Conservation (phyloP, 2,888 invertebrate species). For the Margaritifera margaritifera region DNA sequence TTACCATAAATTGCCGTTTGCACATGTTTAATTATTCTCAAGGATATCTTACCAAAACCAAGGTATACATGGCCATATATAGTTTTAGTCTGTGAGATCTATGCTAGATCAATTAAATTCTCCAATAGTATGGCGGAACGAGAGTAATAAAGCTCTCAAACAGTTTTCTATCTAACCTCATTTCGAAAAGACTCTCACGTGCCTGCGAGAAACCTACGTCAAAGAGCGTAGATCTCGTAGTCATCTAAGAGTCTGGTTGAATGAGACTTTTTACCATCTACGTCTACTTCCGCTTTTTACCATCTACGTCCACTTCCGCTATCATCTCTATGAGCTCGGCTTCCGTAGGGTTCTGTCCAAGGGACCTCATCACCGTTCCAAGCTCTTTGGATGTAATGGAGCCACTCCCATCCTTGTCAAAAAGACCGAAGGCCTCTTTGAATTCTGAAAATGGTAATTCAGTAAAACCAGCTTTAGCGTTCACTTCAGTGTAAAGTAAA, state of each 20-base stretch:
- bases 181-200: too few species aligned
- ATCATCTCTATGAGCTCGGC: conserved; percentile 99
- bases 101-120: too few species aligned
- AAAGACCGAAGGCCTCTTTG: conserved; percentile 99
- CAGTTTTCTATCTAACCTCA: too few species aligned
- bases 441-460: conserved; percentile 80
- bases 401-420: conserved; percentile 99
- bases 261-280: conserved; percentile 94
- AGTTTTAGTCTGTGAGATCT: too few species aligned
- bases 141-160: too few species aligned
- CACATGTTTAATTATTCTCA: too few species aligned
- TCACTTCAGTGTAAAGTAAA: too few species aligned
- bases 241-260: conserved; percentile 99
- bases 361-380: conserved; percentile 98
- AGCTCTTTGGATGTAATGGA: conserved; percentile 99
- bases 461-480: background rate
- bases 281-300: conserved; percentile 86
- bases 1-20: too few species aligned
- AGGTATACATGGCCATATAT: too few species aligned
- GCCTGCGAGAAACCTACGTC: too few species aligned
- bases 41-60: too few species aligned
- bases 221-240: conserved; percentile 81
- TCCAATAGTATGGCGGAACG: too few species aligned
- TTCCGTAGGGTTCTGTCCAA: conserved; percentile 99
- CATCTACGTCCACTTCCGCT: conserved; percentile 98